phyloP scores from a whole-genome alignment of 2,797 vertebrate genomes.

The Heterohyrax brucei region DNA sequence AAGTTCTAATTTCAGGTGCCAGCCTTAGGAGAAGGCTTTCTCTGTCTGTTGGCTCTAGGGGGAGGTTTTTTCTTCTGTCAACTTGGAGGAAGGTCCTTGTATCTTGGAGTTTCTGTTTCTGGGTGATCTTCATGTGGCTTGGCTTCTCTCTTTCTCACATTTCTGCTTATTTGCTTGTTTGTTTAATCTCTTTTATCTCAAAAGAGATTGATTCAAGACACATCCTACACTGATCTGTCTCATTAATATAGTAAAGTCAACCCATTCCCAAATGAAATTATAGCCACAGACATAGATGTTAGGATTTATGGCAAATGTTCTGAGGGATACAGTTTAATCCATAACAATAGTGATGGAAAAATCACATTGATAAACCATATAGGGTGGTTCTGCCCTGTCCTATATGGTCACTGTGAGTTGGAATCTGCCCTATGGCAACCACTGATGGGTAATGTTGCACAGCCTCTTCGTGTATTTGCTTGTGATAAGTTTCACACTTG shows the following conservation, averaged over 20 bases:
- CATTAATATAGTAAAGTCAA: not conserved
- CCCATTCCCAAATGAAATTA: not conserved
- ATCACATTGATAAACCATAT: not conserved
- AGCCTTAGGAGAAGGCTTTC: no score
- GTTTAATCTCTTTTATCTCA: not conserved
- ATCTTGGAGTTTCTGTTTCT: not conserved
- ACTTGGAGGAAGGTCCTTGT: not conserved
- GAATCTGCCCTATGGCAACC: no score
- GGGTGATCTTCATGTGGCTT: not conserved
- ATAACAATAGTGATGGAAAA: not conserved
- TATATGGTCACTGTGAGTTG: no score
- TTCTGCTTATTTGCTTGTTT: not conserved
- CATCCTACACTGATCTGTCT: not conserved
- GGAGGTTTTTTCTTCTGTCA: not conserved
- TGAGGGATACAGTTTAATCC: no score
- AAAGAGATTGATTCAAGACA: not conserved
- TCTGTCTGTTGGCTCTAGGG: no score
- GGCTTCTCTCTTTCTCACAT: not conserved
- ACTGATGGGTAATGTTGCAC: not conserved
- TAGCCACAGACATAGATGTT: not conserved
- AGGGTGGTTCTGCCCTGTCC: no score
- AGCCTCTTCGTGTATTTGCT: not conserved
- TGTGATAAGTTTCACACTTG: not conserved
- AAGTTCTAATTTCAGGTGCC: not conserved
- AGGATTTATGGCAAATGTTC: not conserved